phyloP scores from a whole-genome alignment of 2,113 vertebrate genomes.

The Cyanistes caeruleus region DNA sequence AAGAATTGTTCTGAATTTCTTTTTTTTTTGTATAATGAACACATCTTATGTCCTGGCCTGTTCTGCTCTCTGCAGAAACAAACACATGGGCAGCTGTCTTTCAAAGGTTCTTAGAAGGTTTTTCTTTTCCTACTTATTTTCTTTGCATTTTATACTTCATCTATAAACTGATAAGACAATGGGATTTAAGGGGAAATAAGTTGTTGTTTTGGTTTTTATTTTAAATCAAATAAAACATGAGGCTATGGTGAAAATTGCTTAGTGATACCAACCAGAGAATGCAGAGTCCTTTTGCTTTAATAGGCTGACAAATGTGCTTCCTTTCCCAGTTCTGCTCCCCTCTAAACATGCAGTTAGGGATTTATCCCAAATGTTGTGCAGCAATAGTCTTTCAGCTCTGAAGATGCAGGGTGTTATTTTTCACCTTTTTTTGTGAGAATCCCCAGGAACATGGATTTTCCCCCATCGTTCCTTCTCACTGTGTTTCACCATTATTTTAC shows the following conservation, averaged over 20 bases:
- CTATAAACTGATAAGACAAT: neutral
- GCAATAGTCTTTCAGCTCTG: neutral
- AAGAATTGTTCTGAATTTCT: neutral
- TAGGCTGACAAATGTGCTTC: neutral
- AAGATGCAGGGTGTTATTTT: neutral
- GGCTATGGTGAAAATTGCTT: neutral
- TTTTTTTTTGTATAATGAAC: neutral
- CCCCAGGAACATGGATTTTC: neutral
- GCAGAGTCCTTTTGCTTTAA: neutral
- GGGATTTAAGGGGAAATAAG: fast-evolving
- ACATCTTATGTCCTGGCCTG: neutral
- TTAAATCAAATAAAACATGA: neutral
- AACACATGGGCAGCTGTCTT: neutral
- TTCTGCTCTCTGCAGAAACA: neutral
- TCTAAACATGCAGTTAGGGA: neutral
- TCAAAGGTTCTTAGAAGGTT: neutral
- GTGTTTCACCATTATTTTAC: neutral
- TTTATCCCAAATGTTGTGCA: neutral
- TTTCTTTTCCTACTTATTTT: neutral
- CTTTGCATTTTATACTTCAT: neutral
- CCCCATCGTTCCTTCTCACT: neutral
- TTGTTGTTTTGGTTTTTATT: neutral
- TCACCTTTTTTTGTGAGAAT: neutral
- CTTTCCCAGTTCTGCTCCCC: neutral
- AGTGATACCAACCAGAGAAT: neutral